Conservation (phyloP, 2,888 invertebrate genomes). For the Labia minor region DNA sequence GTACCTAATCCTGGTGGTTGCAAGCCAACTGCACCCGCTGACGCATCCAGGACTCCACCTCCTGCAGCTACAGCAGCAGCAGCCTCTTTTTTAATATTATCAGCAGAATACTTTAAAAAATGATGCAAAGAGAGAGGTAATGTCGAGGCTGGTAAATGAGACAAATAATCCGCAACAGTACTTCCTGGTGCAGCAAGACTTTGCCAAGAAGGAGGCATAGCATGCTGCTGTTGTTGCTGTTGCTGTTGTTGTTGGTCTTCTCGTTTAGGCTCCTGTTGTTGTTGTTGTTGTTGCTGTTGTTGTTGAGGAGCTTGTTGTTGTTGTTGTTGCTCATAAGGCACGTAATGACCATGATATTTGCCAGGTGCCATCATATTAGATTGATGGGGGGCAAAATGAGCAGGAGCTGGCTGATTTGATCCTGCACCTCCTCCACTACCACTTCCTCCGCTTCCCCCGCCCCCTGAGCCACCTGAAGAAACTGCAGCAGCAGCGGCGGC, state of each 20-base stretch:
- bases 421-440: slow-evolving; percentile 34
- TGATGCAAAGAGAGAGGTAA: slow-evolving; percentile 70
- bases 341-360: slow-evolving; percentile 13
- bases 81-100: slow-evolving; percentile 62
- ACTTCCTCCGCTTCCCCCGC: slow-evolving; percentile 36
- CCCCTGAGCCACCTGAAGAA: neutral
- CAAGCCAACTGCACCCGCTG: slow-evolving; percentile 36
- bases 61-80: slow-evolving; percentile 35
- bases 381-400: slow-evolving; percentile 45
- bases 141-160: slow-evolving; percentile 62
- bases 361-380: slow-evolving; percentile 34
- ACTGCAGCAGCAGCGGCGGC: slow-evolving; percentile 28
- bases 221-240: slow-evolving; percentile 38
- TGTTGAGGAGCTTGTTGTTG: slow-evolving; percentile 26
- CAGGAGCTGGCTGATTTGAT: slow-evolving; percentile 26
- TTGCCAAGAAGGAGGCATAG: slow-evolving; percentile 57
- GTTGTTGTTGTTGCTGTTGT: slow-evolving; percentile 27
- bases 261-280: slow-evolving; percentile 27
- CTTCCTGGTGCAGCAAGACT: slow-evolving; percentile 59
- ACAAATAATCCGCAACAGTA: slow-evolving; percentile 74
- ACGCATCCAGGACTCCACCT: slow-evolving; percentile 29
- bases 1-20: slow-evolving; percentile 25
- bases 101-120: slow-evolving; percentile 69
- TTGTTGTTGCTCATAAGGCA: slow-evolving; percentile 14
- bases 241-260: slow-evolving; percentile 21